These are phyloP conservation scores for Caenorhabditis sinica DNA, from an alignment of 2,888 invertebrate genomes.

Conservation along the genomic window DNA sequence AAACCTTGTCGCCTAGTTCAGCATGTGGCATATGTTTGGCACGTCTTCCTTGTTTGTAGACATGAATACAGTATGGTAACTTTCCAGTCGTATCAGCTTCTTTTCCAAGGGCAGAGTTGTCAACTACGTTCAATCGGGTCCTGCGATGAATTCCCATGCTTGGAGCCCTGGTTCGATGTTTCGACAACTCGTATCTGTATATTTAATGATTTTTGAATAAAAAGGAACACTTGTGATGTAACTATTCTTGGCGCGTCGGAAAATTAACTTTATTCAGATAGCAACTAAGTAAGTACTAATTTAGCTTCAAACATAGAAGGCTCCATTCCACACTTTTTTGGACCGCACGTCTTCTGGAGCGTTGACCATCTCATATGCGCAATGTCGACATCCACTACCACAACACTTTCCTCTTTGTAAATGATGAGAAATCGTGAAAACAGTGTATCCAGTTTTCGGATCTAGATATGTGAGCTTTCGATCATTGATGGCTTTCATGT, in stretches of 20 bases:
- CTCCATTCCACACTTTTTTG: constrained; percentile 80
- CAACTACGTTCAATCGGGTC: constrained; percentile 87
- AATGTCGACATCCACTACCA: constrained; percentile 83
- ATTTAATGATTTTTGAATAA: neutral
- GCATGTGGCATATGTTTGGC: constrained; percentile 82
- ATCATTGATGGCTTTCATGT: constrained; percentile 79
- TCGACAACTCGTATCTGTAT: constrained; percentile 81
- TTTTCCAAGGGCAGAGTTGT: constrained; percentile 96
- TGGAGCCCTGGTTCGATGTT: constrained; percentile 81
- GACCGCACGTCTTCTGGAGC: constrained; percentile 73
- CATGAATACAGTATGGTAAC: constrained; percentile 94
- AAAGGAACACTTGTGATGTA: neutral
- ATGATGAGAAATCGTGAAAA: constrained; percentile 78
- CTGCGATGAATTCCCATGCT: constrained; percentile 80
- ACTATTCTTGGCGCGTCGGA: constrained; percentile 1
- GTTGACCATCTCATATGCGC: constrained; percentile 80
- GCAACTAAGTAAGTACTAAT: neutral
- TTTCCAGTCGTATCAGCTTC: constrained; percentile 88
- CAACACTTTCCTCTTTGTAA: constrained; percentile 81
- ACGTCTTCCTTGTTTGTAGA: constrained; percentile 89
- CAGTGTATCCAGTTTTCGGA: constrained; percentile 73
- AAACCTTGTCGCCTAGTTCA: constrained; percentile 81
- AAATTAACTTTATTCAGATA: constrained; percentile 21
- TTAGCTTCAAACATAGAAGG: constrained; percentile 77
- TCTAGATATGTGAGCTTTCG: constrained; percentile 78